phyloP scores from a whole-genome alignment of 2,113 vertebrate genomes.

The Alligator mississippiensis region DNA sequence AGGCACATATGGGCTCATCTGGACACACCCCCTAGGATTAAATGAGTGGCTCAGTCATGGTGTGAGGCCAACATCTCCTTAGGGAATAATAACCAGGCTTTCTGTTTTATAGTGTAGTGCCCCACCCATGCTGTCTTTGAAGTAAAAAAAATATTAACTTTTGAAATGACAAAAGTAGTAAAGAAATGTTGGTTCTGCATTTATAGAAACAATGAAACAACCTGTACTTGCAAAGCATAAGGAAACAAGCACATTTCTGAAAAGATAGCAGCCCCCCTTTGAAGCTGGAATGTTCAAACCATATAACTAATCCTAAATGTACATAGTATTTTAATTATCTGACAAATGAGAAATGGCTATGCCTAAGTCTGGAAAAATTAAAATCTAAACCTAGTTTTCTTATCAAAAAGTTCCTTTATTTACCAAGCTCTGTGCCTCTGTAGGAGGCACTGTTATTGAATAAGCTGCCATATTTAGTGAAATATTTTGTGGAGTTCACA shows the following conservation, averaged over 20 bases:
- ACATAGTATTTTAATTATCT: slow-evolving; percentile 23
- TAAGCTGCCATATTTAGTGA: not conserved
- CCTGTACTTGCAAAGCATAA: slow-evolving; percentile 45
- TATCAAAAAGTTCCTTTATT: not conserved
- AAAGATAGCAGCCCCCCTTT: slow-evolving; percentile 49
- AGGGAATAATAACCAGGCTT: not conserved
- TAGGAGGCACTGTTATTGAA: not conserved
- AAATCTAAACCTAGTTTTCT: not conserved
- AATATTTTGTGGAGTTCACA: not conserved
- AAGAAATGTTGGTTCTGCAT: slow-evolving; percentile 67
- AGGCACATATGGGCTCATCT: no score
- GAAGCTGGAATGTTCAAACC: slow-evolving; percentile 44
- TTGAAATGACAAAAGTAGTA: slow-evolving; percentile 65
- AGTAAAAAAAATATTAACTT: slow-evolving; percentile 52
- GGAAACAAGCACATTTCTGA: slow-evolving; percentile 38
- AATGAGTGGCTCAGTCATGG: not conserved
- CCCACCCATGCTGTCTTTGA: not conserved
- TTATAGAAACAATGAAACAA: slow-evolving; percentile 67
- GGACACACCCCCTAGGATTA: no score
- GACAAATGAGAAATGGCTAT: slow-evolving; percentile 26
- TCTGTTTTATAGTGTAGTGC: not conserved
- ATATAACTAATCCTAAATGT: slow-evolving; percentile 30
- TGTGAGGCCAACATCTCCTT: no score
- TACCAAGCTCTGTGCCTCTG: not conserved
- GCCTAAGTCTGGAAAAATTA: not conserved